phyloP scores from a whole-genome alignment of 2,113 vertebrate species.

The Thomomys bottae region DNA sequence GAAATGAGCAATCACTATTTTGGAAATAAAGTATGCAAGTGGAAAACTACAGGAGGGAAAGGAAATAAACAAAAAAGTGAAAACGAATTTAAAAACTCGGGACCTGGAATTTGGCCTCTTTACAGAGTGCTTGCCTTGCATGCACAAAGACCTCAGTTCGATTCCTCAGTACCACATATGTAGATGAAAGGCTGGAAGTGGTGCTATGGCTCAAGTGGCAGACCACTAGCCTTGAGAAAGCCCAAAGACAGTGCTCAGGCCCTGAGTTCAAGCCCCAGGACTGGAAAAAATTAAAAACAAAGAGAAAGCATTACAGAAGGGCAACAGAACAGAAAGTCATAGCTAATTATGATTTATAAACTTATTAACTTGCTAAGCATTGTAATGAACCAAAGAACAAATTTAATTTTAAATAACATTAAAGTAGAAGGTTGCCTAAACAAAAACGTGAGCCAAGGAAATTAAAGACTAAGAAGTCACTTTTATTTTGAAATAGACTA shows the following conservation, averaged over 20 bases:
- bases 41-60: slow-evolving; percentile 35
- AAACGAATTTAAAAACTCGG: too few species aligned
- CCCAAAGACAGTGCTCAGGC: too few species aligned
- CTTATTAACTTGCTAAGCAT: slow-evolving; percentile 80
- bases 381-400: slow-evolving; percentile 78
- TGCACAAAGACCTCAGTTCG: too few species aligned
- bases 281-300: not conserved
- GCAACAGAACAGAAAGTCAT: slow-evolving; percentile 74
- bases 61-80: slow-evolving; percentile 17
- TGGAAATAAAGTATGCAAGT: slow-evolving; percentile 41
- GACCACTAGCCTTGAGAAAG: too few species aligned
- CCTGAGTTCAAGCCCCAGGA: too few species aligned
- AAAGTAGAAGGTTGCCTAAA: slow-evolving; percentile 64
- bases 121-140: too few species aligned
- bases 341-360: slow-evolving; percentile 84
- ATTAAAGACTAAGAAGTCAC: slow-evolving; percentile 68
- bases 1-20: slow-evolving; percentile 13
- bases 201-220: too few species aligned
- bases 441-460: slow-evolving; percentile 66
- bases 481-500: slow-evolving; percentile 63
- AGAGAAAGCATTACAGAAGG: slow-evolving; percentile 77
- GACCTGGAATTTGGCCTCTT: too few species aligned
- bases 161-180: too few species aligned
- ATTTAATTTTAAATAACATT: slow-evolving; percentile 80
- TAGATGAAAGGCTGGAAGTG: too few species aligned